Evolutionary conservation across 1,140 invertebrate species (phyloP).

Genomic region (Pogonognathellus flavescens): DNA sequence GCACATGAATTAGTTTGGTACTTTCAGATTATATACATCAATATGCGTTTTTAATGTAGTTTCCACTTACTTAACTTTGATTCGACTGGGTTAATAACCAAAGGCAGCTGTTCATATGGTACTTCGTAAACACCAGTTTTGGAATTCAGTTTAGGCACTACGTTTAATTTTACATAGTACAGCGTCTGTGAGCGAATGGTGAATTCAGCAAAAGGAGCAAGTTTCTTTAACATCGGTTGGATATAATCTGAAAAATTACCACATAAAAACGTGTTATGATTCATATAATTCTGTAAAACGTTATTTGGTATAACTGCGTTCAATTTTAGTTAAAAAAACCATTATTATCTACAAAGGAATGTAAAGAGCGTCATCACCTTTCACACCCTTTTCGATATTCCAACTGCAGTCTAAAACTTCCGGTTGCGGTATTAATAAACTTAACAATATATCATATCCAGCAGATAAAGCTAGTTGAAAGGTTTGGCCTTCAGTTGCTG

Average conservation of each 20-base stretch:
- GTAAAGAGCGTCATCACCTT: slow-evolving; percentile 73
- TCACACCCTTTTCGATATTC: slow-evolving; percentile 76
- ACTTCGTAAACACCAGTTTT: slow-evolving; percentile 67
- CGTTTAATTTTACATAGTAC: slow-evolving; percentile 83
- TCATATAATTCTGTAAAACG: too few relatives aligned
- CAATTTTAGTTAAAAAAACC: too few relatives aligned
- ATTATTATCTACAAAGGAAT: too few relatives aligned
- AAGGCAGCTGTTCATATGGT: slow-evolving; percentile 69
- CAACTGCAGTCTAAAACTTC: slow-evolving; percentile 78
- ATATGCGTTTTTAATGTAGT: too few relatives aligned
- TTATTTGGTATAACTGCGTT: too few relatives aligned
- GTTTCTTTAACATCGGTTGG: slow-evolving; percentile 78
- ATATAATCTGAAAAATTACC: slow-evolving; percentile 80
- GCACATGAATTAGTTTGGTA: not conserved
- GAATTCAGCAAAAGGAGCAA: slow-evolving; percentile 80
- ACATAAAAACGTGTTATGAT: slow-evolving; percentile 60
- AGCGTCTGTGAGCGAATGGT: slow-evolving; percentile 85
- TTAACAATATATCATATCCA: slow-evolving; percentile 83
- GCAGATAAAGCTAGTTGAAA: slow-evolving; percentile 72
- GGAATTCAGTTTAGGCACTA: slow-evolving; percentile 67
- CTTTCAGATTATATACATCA: not conserved
- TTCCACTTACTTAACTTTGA: slow-evolving; percentile 71
- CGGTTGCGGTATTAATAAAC: slow-evolving; percentile 83
- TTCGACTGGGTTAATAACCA: slow-evolving; percentile 73
- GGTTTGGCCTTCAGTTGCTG: slow-evolving; percentile 63